phyloP scores from a whole-genome alignment of 2,797 vertebrate genomes.

The Borostomias antarcticus region DNA sequence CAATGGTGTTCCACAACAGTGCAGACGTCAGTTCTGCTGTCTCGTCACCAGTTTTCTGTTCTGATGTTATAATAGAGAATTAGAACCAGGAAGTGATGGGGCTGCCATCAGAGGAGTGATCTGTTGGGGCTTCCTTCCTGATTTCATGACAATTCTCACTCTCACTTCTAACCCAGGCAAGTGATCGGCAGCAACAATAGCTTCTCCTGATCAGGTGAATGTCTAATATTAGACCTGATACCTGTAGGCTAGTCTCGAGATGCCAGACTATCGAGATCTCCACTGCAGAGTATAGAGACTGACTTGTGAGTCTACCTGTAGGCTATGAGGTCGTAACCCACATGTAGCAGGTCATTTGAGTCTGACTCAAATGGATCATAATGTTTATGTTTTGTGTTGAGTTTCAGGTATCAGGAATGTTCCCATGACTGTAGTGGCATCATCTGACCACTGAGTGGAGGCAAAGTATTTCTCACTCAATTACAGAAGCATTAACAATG shows the following conservation, averaged over 20 bases:
- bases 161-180: slow-evolving; percentile 49
- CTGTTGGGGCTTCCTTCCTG: slow-evolving; percentile 58
- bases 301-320: no score
- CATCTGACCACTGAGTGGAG: no score
- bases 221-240: not conserved
- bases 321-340: no score
- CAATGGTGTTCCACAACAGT: no score
- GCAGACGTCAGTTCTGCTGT: no score
- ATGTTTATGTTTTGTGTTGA: not conserved
- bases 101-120: slow-evolving; percentile 42
- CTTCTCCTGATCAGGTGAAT: not conserved
- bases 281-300: no score
- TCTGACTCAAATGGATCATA: no score
- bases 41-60: not conserved
- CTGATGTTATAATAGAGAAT: slow-evolving; percentile 3
- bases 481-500: no score
- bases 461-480: no score
- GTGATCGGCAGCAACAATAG: not conserved
- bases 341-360: no score
- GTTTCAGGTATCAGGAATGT: not conserved
- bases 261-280: no score
- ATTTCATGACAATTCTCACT: slow-evolving; percentile 49
- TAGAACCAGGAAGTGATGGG: slow-evolving; percentile 37
- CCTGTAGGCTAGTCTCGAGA: not conserved
- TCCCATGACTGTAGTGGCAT: not conserved